Evolutionary conservation across 2,113 vertebrate genomes (phyloP), one percentile per base, ranked within the genome.

Genomic region (Eolophus roseicapilla): DNA sequence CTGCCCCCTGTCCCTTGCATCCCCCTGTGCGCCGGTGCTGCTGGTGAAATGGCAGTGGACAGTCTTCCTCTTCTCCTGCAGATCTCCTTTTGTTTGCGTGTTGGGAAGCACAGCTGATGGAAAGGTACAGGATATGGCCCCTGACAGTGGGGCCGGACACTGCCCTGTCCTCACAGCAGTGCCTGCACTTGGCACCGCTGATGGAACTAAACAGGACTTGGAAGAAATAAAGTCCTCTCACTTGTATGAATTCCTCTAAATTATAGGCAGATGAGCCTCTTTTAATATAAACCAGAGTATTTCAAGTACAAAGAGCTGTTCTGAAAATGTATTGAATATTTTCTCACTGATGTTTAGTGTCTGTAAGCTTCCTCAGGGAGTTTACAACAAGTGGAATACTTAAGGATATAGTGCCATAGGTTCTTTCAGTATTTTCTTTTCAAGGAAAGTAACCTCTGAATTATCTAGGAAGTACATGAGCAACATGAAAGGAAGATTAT

Each of bases 381-480:
- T 96, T 98, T 78, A 96, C 97, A 98, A 98, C 97, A 97, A 98
- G 98, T 97, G 93, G 97, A 98, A 98, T 97, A 97, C 96, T 97
- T 96, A 97, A 97, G 97, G 95, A 93, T 95, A 95, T 91, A 95
- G 97, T 97, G 95, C 92, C 97, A 97, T 96, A 95, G 97, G 95
- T 97, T 97, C 97, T 92, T 93, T 91, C 94, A 96, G 97, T 90
- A 23, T 95, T 97, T 97, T 98, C 95, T 92, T 97, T 97, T 97
- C 97, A 98, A 97, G 97, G 92, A 97, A 97, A 97, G 95, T 97
- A 98, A 97, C 97, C 97, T 97, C 97, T 62, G 96, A 97, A 96
- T 97, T 97, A 97, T 98, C 97, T 96, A 94, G 95, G 95, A 97
- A 85, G 92, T 96, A 96, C 88, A 82, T 80, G 96, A 97, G 85